Base-by-base conservation (phyloP, 2,888 invertebrate genomes). In the Cybosia mesomella region DNA sequence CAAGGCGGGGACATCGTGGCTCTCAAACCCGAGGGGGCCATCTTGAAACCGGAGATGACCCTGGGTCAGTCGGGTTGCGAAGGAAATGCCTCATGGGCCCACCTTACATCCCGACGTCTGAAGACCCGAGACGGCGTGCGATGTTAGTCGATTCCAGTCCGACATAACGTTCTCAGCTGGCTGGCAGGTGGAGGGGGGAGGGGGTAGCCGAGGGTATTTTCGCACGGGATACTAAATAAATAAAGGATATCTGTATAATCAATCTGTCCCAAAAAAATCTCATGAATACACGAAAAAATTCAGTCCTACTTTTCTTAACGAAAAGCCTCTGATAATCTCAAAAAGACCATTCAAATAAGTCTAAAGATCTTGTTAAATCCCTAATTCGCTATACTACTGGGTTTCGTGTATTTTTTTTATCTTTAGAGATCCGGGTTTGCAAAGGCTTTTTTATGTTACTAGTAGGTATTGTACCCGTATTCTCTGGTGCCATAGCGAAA, bases 371-470 rank as follows among this genome's bases (percentile, higher is more conserved):
- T 64, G 62, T 66, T 58, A 73, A 71, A 81, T 81, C 83, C 80
- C 73, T 81, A 77, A 83, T 83, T 86, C 77, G 73, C 73, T 60
- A 76, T 75, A 69, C 75, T 67, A 68, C 70, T 70, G 68, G 69
- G 73, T 73, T 67, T 24, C n/a, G 39, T 57, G 55, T 72, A 71
- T 80, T 76, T 80, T 77, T 78, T 77, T 78, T 77, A 81, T 81
- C 72, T 34, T 28, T 64, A 36, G 32, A 66, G 69, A 71, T 73
- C 74, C 28, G 28, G 5, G 21, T 70, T 58, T 66, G 59, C 22
- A 59, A 58, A 58, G 70, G 68, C 72, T 68, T 72, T 72, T 70
- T 74, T 70, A 76, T 75, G 58, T 21, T 57, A 21, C 58, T 5
- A 13, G 65, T 11, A 32, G 58, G 62, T 59, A 28, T n/a, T n/a